Evolutionary conservation across 2,888 invertebrate genomes (phyloP), one percentile per base, ranked within the genome.

Genomic region (Vanessa cardui): DNA sequence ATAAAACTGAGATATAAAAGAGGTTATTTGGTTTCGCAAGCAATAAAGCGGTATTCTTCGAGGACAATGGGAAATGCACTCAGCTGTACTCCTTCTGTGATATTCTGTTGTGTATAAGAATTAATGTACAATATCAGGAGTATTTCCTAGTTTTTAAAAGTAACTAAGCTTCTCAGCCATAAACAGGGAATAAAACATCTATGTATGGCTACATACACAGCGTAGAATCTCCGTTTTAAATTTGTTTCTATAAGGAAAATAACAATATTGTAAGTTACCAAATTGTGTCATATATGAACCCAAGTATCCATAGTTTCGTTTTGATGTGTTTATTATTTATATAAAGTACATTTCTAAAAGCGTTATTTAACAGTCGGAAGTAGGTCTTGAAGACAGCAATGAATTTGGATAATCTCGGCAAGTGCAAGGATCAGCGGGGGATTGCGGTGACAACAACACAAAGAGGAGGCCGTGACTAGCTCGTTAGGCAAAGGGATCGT

Each of bases 21-120:
- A 82, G 83, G 83, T 86, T 90, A 89, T 90, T 90, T 88, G 88
- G 89, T 89, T 89, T 88, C 83, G 81, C 84, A 80, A 81, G 85
- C 87, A 89, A 89, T 91, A 90, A 89, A 85, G 84, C 80, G 80
- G 84, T 83, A 82, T 84, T 86, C 84, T 83, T 81, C 77, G 83
- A 77, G 86, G 83, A 89, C 89, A 90, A 90, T 89, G 86, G 84
- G 81, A 82, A 84, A 83, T 86, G 86, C 88, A 87, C 84, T 87
- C 20, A 31, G 31, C 26, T 54, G 54, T 65, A 59, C 64, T 65
- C 64, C 52, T 61, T 58, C 52, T 64, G 64, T 64, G 49, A 70
- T 68, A 71, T 70, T 68, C 70, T 66, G 68, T 68, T 66, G 44
- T 68, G 20, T 66, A 50, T 31, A 54, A 50, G 60, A 65, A 62